Evolutionary conservation across 1,140 invertebrate species (phyloP).

Genomic region (Cydia amplana): DNA sequence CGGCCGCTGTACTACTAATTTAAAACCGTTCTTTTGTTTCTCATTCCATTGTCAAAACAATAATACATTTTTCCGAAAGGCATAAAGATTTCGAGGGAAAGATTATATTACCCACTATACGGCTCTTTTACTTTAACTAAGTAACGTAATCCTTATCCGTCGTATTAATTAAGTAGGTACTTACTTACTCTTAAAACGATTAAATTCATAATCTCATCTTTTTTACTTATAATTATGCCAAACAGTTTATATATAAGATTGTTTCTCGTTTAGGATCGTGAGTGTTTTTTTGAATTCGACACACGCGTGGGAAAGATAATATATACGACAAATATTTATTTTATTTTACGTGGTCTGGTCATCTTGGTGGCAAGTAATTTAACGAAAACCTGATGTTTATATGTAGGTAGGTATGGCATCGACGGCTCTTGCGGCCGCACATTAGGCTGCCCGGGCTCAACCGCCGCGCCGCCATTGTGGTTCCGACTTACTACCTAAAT

Average conservation of each 20-base stretch:
- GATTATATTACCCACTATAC: conserved; percentile 20
- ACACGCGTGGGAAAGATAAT: conserved; percentile 40
- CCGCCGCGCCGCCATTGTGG: conserved; percentile 61
- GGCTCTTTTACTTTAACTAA: background rate
- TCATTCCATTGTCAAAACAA: conserved; percentile 38
- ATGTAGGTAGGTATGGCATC: conserved; percentile 38
- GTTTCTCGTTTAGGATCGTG: background rate
- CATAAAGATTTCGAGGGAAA: conserved; percentile 35
- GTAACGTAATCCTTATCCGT: background rate
- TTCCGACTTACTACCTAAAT: conserved; percentile 76
- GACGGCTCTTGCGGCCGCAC: conserved; percentile 38
- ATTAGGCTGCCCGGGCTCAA: conserved; percentile 51
- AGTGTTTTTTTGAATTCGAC: background rate
- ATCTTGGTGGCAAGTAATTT: conserved; percentile 40
- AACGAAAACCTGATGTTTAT: conserved; percentile 52
- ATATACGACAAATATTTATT: conserved; percentile 41
- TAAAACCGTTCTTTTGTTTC: conserved; percentile 43
- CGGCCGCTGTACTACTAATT: conserved; percentile 44
- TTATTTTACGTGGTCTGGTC: conserved; percentile 39
- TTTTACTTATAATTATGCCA: background rate
- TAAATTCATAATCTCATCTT: no score
- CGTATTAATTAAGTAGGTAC: no score
- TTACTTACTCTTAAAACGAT: no score
- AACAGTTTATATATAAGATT: background rate
- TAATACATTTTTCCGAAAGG: conserved; percentile 25